phyloP scores from a whole-genome alignment of 2,888 invertebrate species.

The Eumerus sabulonum region DNA sequence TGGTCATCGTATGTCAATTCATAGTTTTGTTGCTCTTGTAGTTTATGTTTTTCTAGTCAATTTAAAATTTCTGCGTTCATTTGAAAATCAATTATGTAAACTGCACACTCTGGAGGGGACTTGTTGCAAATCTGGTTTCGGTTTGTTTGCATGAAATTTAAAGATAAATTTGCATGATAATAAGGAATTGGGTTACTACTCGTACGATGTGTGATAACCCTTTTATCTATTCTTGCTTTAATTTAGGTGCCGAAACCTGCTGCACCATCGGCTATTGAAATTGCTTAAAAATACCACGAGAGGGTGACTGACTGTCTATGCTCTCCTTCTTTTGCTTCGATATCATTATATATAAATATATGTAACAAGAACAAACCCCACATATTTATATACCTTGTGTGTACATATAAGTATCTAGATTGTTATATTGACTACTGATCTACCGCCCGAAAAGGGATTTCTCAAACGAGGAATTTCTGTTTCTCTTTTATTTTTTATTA shows the following conservation, averaged over 20 bases:
- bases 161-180: slow-evolving; percentile 54
- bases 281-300: slow-evolving; percentile 34
- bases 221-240: slow-evolving; percentile 27
- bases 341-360: no score
- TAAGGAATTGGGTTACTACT: slow-evolving; percentile 39
- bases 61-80: slow-evolving; percentile 52
- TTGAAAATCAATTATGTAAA: slow-evolving; percentile 49
- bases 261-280: slow-evolving; percentile 49
- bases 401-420: slow-evolving; percentile 17
- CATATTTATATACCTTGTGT: slow-evolving; percentile 21
- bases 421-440: slow-evolving; percentile 1
- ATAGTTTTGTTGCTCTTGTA: slow-evolving; percentile 5
- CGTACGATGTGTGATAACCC: slow-evolving; percentile 24
- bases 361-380: no score
- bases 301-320: no score
- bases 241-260: slow-evolving; percentile 56
- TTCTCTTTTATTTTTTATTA: slow-evolving; percentile 1
- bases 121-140: no score
- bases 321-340: no score
- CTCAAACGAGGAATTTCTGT: not conserved
- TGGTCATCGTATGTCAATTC: not conserved
- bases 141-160: slow-evolving; percentile 43
- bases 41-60: slow-evolving; percentile 50
- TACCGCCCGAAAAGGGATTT: no score
- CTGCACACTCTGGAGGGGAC: not conserved